Percentiles rank a stretch among this genome's conserved stretches.
Evolutionary conservation across 1,140 invertebrate species (phyloP).

Genomic region (Metopolophium dirhodum): DNA sequence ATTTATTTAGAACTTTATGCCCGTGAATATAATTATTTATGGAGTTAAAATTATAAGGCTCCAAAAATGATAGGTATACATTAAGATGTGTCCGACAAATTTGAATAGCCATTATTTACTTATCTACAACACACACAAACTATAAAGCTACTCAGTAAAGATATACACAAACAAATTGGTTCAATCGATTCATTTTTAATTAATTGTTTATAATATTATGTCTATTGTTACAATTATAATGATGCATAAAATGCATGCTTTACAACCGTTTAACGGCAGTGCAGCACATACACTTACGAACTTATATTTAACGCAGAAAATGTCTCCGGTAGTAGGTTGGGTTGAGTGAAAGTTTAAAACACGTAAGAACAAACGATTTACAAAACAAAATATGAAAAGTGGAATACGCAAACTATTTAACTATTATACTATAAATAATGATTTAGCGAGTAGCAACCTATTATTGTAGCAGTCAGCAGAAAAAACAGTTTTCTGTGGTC

Average conservation of each 20-base stretch:
- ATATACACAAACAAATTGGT: not conserved
- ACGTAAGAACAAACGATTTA: not conserved
- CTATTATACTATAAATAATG: too few species aligned
- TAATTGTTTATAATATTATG: not conserved
- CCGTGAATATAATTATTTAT: too few species aligned
- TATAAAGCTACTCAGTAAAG: not conserved
- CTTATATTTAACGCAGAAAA: not conserved
- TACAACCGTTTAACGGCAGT: not conserved
- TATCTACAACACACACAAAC: not conserved
- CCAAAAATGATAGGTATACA: too few species aligned
- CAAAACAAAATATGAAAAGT: not conserved
- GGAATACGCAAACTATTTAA: not conserved
- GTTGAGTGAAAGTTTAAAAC: not conserved
- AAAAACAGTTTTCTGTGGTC: too few species aligned
- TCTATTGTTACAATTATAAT: not conserved
- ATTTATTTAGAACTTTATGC: too few species aligned
- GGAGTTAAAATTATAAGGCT: too few species aligned
- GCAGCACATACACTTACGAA: not conserved
- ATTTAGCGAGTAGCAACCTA: too few species aligned
- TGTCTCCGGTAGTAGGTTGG: not conserved
- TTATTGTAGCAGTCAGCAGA: not conserved
- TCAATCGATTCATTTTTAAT: not conserved
- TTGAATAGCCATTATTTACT: not conserved
- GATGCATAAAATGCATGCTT: not conserved
- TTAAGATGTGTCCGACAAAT: too few species aligned